Percentiles rank a stretch among this genome's conserved stretches.
These are phyloP conservation scores for Spinibarbus caldwelli DNA, from an alignment of 2,797 vertebrate species.

Conservation along the genomic window DNA sequence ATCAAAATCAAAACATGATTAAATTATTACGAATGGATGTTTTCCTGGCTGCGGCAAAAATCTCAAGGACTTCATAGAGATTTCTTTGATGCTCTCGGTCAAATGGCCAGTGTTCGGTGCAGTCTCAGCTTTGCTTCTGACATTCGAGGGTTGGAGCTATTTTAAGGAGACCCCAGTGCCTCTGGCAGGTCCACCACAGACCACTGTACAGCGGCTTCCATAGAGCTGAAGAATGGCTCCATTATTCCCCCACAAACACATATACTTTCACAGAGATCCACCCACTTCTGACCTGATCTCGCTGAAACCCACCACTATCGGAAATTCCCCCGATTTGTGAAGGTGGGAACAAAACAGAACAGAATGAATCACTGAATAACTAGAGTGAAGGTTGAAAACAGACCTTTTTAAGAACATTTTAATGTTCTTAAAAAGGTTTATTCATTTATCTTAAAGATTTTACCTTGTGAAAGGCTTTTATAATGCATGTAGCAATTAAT, in stretches of 20 bases:
- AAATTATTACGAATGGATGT: conserved; percentile 28
- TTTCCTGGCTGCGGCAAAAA: conserved; percentile 7
- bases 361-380: conserved; percentile 13
- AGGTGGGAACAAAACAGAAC: conserved; percentile 61
- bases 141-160: conserved; percentile 58
- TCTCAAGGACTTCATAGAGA: conserved; percentile 15
- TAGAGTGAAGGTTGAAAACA: not conserved
- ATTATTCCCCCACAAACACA: conserved; percentile 72
- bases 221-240: conserved; percentile 77
- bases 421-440: conserved; percentile 36
- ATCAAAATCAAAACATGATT: conserved; percentile 34
- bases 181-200: conserved; percentile 55
- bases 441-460: conserved; percentile 42
- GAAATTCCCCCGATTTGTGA: conserved; percentile 54
- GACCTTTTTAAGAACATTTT: conserved; percentile 22
- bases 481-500: conserved; percentile 44
- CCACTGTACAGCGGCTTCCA: conserved; percentile 58
- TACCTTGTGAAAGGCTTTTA: conserved; percentile 37
- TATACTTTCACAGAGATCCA: conserved; percentile 45
- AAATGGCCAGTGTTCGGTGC: conserved; percentile 25
- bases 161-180: conserved; percentile 57
- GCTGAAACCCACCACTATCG: conserved; percentile 49
- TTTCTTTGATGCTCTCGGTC: conserved; percentile 37
- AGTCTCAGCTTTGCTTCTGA: conserved; percentile 37
- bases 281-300: conserved; percentile 60